Evolutionary conservation across 2,113 vertebrate species (phyloP).

Genomic region (Pyrgilauda ruficollis): DNA sequence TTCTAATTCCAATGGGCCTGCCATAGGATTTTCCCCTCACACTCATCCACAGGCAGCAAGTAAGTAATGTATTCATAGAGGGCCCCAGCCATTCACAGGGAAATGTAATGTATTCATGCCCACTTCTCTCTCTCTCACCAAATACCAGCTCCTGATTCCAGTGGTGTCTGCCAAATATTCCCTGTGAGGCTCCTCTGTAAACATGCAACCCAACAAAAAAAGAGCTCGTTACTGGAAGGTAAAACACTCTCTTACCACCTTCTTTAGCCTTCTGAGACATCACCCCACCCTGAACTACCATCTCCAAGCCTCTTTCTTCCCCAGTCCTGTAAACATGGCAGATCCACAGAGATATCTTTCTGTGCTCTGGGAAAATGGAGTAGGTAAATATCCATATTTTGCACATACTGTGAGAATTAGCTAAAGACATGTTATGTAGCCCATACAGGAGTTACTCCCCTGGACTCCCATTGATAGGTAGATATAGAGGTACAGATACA

Average conservation of each 20-base stretch:
- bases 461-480: neutral
- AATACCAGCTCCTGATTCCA: neutral
- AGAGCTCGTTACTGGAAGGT: conserved; percentile 20
- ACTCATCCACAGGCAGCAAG: neutral
- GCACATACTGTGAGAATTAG: neutral
- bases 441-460: neutral
- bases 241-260: neutral
- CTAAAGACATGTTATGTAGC: neutral
- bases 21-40: neutral
- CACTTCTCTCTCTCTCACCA: neutral
- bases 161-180: neutral
- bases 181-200: neutral
- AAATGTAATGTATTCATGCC: neutral
- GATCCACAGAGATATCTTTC: neutral
- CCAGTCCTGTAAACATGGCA: neutral
- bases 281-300: neutral
- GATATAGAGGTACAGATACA: neutral
- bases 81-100: neutral
- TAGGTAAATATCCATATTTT: neutral
- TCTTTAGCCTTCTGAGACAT: neutral
- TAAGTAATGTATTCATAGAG: neutral
- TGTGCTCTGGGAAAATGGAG: neutral
- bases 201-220: conserved; percentile 3
- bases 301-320: neutral
- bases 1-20: neutral